Evolutionary conservation across 2,888 invertebrate genomes (phyloP), one percentile per base, ranked within the genome.

Genomic region (Aphidius colemani): DNA sequence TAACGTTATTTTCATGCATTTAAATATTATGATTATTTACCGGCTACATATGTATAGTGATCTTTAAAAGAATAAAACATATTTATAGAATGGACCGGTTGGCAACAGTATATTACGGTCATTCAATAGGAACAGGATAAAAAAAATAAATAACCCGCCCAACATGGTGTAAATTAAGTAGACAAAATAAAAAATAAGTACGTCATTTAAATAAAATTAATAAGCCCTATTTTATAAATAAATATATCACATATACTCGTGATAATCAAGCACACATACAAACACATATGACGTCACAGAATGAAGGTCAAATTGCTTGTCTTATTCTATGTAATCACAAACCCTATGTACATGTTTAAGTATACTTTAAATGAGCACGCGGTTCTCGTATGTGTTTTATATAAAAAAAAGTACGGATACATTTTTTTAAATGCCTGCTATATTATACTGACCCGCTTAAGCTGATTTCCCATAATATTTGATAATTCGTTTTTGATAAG

Each of bases 401-500:
- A 30, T 5, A 4, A 11, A 53, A 40, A 39, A 10, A 53, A 46
- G n/a, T 48, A 2, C 13, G 13, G 13, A 30, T 30, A 30, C 5
- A 30, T 30, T 30, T 5, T 30, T 18, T 50, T 50, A 30, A 39
- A 51, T 51, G 6, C 41, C 7, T 53, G 7, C 41, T 40, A 39
- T 18, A 6, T 10, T n/a, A 57, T 79, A 90, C 90, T 88, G 91
- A 97, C 97, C 96, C 96, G 89, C 88, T 94, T 95, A 74, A 98
- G 87, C 83, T 96, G 96, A 83, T 95, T 95, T 83, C 95, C 93
- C 89, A 95, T 94, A 83, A 97, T 95, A 86, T 98, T 98, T 86
- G 96, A 96, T 82, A 98, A 88, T 86, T 98, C 98, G 84, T 97
- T 97, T 83, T 92, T 91, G 82, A 98, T 98, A 73, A 98, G 91